These are phyloP conservation scores for Megalopta genalis DNA, from an alignment of 1,140 invertebrate genomes.

Conservation along the genomic window DNA sequence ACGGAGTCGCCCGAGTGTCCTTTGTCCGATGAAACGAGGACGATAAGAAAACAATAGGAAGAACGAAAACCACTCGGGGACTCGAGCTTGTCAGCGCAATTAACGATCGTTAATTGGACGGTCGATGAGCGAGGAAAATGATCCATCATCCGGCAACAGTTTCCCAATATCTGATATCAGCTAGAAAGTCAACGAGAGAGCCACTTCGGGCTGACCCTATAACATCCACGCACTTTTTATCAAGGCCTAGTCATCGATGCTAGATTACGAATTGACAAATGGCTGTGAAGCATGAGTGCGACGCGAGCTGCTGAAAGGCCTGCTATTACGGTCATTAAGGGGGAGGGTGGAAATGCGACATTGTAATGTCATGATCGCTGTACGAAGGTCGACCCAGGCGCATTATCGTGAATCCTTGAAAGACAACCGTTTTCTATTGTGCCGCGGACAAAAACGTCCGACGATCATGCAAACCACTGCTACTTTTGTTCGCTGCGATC, in stretches of 20 bases:
- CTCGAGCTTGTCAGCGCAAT: too few species aligned
- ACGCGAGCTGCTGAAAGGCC: slow-evolving; percentile 9
- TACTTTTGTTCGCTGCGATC: too few species aligned
- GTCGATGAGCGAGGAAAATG: too few species aligned
- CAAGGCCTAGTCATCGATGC: background rate
- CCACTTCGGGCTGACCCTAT: background rate
- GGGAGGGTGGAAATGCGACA: background rate
- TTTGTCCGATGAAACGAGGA: too few species aligned
- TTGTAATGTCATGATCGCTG: slow-evolving; percentile 18
- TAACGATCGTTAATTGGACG: too few species aligned
- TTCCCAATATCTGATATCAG: background rate
- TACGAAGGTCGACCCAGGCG: slow-evolving; percentile 1
- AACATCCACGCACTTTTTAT: background rate
- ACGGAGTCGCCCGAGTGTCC: too few species aligned
- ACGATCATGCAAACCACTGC: too few species aligned
- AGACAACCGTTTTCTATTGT: background rate
- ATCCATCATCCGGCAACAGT: too few species aligned
- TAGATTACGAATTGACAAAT: slow-evolving; percentile 36
- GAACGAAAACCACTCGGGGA: too few species aligned
- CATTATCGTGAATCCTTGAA: slow-evolving; percentile 1
- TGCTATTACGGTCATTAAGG: slow-evolving; percentile 13
- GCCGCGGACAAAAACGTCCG: background rate
- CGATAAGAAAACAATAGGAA: too few species aligned
- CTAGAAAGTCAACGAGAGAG: background rate
- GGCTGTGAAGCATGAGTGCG: background rate